phyloP scores from a whole-genome alignment of 2,888 invertebrate species.

The Marasmarcha lunaedactyla region DNA sequence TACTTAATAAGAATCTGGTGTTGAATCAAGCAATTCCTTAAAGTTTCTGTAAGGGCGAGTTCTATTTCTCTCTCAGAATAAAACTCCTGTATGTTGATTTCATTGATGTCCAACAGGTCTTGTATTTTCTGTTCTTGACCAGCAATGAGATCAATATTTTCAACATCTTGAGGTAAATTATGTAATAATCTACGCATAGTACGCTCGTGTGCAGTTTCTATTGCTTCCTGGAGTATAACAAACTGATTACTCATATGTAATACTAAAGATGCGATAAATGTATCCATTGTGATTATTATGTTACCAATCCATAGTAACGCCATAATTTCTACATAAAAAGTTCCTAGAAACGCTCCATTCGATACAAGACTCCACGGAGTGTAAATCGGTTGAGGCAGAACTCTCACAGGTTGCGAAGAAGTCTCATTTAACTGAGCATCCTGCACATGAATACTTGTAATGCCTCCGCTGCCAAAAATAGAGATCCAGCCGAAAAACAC shows the following conservation, averaged over 20 bases:
- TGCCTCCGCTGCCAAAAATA: constrained; percentile 45
- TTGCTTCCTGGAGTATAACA: constrained; percentile 41
- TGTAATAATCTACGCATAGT: constrained; percentile 29
- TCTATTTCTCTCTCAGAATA: constrained; percentile 36
- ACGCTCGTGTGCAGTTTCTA: constrained; percentile 44
- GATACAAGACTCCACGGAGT: constrained; percentile 58
- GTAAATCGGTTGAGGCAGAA: constrained; percentile 52
- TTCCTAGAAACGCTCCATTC: constrained; percentile 38
- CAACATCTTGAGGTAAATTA: constrained; percentile 9
- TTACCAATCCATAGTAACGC: constrained; percentile 60
- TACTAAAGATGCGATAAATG: constrained; percentile 53
- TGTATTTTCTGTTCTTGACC: constrained; percentile 8
- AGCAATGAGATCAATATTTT: constrained; percentile 16
- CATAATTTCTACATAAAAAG: constrained; percentile 46
- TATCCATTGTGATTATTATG: constrained; percentile 58
- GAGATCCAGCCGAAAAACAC: constrained; percentile 58
- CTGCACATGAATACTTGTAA: constrained; percentile 46
- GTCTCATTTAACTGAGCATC: constrained; percentile 39
- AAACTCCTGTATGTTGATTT: constrained; percentile 28
- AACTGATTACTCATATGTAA: constrained; percentile 59
- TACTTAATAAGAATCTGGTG: constrained; percentile 52
- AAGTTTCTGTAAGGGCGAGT: constrained; percentile 31
- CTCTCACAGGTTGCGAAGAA: constrained; percentile 29
- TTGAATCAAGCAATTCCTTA: constrained; percentile 45
- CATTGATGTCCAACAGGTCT: constrained; percentile 22